phyloP scores from a whole-genome alignment of 2,113 vertebrate species.

The Rhinichthys klamathensis region DNA sequence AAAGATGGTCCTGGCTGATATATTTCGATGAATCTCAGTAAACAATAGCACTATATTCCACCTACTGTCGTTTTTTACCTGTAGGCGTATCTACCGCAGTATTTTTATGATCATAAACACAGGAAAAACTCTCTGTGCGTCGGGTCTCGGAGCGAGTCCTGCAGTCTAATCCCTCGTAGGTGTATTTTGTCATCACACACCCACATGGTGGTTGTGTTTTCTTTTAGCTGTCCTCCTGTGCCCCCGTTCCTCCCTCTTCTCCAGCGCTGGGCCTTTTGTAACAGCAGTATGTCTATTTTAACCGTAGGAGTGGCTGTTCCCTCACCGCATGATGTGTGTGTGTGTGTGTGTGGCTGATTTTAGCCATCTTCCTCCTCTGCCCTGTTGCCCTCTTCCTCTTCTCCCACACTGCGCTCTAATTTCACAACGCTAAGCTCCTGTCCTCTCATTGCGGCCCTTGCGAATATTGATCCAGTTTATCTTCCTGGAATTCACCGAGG shows the following conservation, averaged over 20 bases:
- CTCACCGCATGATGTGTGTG: conserved; percentile 5
- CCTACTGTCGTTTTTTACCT: neutral
- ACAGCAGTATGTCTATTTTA: conserved; percentile 23
- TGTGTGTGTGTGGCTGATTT: neutral
- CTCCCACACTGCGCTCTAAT: conserved; percentile 36
- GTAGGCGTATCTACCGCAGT: neutral
- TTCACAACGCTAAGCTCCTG: conserved; percentile 25
- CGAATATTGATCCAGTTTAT: conserved; percentile 16
- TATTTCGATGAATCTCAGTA: neutral
- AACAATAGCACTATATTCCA: neutral
- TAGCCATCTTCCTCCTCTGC: neutral
- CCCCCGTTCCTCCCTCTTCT: conserved; percentile 13
- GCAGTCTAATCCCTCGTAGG: conserved; percentile 26
- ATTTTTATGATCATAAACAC: neutral
- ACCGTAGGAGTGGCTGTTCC: conserved; percentile 4
- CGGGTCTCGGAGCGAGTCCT: neutral
- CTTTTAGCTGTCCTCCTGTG: conserved; percentile 4
- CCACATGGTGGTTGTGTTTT: conserved; percentile 33
- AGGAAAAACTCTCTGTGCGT: neutral
- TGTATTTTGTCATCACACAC: conserved; percentile 34
- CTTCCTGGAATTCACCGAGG: neutral
- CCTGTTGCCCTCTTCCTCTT: neutral
- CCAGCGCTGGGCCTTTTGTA: neutral
- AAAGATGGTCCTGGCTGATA: neutral
- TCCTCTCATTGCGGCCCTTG: conserved; percentile 10